Conservation (phyloP, 2,113 vertebrate genomes). For the Orthonyx spaldingii region DNA sequence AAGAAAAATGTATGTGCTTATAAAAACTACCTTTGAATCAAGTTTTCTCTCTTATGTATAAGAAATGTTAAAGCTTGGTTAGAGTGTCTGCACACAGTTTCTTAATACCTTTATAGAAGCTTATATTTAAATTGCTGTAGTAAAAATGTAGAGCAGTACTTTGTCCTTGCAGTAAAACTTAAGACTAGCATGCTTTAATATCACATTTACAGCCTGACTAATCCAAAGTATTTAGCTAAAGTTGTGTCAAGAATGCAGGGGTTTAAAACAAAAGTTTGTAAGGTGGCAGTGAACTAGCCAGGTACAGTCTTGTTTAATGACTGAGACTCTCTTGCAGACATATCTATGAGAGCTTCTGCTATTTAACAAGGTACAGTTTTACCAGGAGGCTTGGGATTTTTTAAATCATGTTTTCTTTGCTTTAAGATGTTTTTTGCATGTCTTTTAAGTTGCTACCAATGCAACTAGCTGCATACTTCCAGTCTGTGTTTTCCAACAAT, state of each 20-base stretch:
- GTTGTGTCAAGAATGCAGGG: neutral
- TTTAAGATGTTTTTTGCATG: neutral
- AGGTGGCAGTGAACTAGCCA: neutral
- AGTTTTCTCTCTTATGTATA: neutral
- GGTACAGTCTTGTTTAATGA: neutral
- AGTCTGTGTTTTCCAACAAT: neutral
- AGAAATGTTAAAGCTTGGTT: neutral
- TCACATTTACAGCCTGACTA: neutral
- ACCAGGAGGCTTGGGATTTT: neutral
- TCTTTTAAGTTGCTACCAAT: neutral
- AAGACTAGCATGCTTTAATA: neutral
- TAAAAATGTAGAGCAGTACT: neutral
- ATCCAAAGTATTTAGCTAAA: neutral
- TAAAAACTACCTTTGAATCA: neutral
- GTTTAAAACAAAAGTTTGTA: neutral
- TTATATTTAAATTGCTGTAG: neutral
- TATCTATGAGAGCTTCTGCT: neutral
- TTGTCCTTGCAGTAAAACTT: neutral
- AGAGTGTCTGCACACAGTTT: neutral
- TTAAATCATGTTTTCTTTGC: neutral
- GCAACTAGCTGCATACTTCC: neutral
- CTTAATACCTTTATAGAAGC: neutral
- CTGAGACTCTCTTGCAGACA: neutral
- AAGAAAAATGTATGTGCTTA: neutral
- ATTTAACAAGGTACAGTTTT: neutral